These are phyloP conservation scores for Drosophila cardini DNA, from an alignment of 1,140 invertebrate species.

Conservation along the genomic window DNA sequence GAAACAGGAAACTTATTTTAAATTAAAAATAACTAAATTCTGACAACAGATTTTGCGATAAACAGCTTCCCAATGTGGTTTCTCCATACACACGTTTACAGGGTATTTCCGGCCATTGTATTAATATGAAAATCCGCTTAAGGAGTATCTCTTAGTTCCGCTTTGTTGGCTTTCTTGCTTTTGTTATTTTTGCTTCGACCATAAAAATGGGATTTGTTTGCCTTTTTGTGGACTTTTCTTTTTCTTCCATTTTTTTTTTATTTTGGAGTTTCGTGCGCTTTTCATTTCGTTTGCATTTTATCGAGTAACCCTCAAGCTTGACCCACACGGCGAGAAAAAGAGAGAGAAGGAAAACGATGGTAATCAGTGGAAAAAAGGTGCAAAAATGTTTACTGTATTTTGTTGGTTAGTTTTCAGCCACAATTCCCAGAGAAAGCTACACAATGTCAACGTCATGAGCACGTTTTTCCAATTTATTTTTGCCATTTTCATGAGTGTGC, in stretches of 20 bases:
- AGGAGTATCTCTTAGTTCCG: slow-evolving; percentile 24
- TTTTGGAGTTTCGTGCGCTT: slow-evolving; percentile 68
- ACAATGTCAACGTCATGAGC: slow-evolving; percentile 77
- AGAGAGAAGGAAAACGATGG: slow-evolving; percentile 27
- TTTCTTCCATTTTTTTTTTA: no score
- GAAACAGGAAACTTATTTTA: no score
- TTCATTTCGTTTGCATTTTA: slow-evolving; percentile 72
- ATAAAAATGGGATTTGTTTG: slow-evolving; percentile 35
- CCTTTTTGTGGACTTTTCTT: slow-evolving; percentile 47
- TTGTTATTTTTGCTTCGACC: slow-evolving; percentile 28
- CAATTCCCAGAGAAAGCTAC: slow-evolving; percentile 9
- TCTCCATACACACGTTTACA: not conserved
- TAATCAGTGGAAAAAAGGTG: slow-evolving; percentile 49
- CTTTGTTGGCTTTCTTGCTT: slow-evolving; percentile 17
- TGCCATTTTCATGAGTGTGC: slow-evolving; percentile 51
- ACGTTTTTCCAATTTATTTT: slow-evolving; percentile 80
- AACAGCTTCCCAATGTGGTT: no score
- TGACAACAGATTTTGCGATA: no score
- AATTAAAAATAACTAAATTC: no score
- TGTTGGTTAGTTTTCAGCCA: slow-evolving; percentile 25
- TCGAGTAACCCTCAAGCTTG: slow-evolving; percentile 49
- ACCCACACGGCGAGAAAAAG: slow-evolving; percentile 29
- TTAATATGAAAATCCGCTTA: slow-evolving; percentile 1
- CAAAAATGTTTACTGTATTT: slow-evolving; percentile 41
- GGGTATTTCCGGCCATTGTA: not conserved